Percentiles rank a stretch among this genome's conserved stretches.
These are phyloP conservation scores for Netelia fuscicornis DNA, from an alignment of 2,888 invertebrate genomes.

Conservation along the genomic window DNA sequence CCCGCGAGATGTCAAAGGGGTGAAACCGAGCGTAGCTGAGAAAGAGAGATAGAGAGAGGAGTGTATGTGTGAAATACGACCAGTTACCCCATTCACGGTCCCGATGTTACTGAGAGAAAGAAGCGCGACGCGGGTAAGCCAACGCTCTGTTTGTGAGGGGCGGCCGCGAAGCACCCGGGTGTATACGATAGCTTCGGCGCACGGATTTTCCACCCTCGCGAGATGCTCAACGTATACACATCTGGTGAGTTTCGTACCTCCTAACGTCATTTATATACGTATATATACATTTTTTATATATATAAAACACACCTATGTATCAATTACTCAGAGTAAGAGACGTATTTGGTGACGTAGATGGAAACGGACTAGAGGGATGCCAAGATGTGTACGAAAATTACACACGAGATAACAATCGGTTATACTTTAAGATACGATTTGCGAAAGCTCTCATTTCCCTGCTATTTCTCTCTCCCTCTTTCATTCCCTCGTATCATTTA, in stretches of 20 bases:
- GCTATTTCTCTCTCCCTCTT: no score
- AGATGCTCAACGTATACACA: neutral
- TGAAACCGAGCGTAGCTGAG: neutral
- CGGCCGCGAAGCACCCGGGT: neutral
- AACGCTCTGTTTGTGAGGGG: slow-evolving; percentile 18
- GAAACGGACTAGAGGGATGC: neutral
- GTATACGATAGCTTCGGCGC: slow-evolving; percentile 56
- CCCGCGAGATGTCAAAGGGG: slow-evolving; percentile 11
- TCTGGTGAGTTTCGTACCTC: slow-evolving; percentile 14
- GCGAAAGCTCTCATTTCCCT: neutral
- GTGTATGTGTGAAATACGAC: slow-evolving; percentile 12
- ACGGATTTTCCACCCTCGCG: slow-evolving; percentile 54
- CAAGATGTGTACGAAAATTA: neutral
- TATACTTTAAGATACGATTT: neutral
- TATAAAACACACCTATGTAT: neutral
- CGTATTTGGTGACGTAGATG: neutral
- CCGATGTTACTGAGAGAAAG: slow-evolving; percentile 58
- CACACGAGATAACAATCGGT: neutral
- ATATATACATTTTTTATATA: neutral
- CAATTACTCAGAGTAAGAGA: neutral
- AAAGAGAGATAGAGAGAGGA: neutral
- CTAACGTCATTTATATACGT: slow-evolving; percentile 5
- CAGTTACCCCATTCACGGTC: slow-evolving; percentile 56
- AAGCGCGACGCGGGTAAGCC: slow-evolving; percentile 6
- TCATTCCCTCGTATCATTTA: neutral